Evolutionary conservation across 2,113 vertebrate genomes (phyloP).

Genomic region (Phalacrocorax aristotelis): DNA sequence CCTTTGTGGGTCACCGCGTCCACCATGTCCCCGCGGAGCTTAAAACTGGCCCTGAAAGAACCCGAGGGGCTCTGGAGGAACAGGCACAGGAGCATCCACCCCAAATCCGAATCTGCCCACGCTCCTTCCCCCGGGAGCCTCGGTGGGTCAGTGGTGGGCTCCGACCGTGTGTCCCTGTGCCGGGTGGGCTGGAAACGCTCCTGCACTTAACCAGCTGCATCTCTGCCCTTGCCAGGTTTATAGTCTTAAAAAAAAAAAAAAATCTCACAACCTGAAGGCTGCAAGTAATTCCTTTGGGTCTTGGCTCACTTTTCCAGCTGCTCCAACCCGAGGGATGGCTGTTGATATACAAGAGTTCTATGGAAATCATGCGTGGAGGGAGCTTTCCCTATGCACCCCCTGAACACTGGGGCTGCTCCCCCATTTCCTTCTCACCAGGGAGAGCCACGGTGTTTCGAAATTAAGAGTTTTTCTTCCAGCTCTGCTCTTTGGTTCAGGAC

Average conservation of each 20-base stretch:
- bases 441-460: background rate
- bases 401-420: background rate
- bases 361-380: accelerated
- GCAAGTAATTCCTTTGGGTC: background rate
- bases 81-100: background rate
- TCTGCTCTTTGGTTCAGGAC: background rate
- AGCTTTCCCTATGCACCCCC: background rate
- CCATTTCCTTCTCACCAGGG: too few relatives aligned
- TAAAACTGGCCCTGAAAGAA: background rate
- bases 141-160: background rate
- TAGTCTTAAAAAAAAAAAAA: background rate
- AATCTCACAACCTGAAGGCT: background rate
- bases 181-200: background rate
- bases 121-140: background rate
- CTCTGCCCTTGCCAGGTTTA: background rate
- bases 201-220: background rate
- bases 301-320: background rate
- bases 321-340: accelerated
- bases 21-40: background rate
- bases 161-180: background rate
- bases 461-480: background rate
- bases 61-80: background rate
- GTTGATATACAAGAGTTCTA: too few relatives aligned
- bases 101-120: background rate
- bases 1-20: accelerated